phyloP scores from a whole-genome alignment of 2,797 vertebrate species.

The Tapirus indicus region DNA sequence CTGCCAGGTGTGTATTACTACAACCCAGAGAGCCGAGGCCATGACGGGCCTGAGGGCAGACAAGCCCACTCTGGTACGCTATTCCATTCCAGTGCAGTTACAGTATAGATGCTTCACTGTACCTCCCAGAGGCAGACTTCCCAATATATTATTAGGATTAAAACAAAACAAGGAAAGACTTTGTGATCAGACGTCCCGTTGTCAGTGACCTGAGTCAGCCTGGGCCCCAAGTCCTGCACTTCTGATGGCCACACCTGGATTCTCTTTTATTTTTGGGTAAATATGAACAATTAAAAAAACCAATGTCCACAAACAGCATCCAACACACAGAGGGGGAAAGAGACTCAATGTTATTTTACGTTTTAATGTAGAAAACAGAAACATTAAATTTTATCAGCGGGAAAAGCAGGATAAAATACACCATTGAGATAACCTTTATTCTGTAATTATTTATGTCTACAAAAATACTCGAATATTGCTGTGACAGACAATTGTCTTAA shows the following conservation, averaged over 20 bases:
- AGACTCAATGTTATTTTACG: background rate
- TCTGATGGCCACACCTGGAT: background rate
- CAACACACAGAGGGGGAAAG: background rate
- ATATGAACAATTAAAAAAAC: background rate
- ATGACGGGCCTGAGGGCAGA: background rate
- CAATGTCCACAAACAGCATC: background rate
- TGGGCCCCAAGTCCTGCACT: no score
- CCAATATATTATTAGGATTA: accelerated
- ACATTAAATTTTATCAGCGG: background rate
- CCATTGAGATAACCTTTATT: background rate
- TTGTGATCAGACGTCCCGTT: accelerated
- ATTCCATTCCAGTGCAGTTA: no score
- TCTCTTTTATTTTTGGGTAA: background rate
- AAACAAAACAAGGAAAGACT: background rate
- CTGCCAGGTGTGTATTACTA: accelerated
- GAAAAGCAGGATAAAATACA: background rate
- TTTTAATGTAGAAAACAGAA: slow-evolving; percentile 5
- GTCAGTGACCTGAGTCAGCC: background rate
- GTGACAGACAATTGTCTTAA: background rate
- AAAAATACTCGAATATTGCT: background rate
- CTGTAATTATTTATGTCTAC: background rate
- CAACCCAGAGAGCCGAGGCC: background rate
- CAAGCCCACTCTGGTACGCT: accelerated
- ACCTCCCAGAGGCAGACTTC: background rate
- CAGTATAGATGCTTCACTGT: accelerated